phyloP scores from a whole-genome alignment of 2,113 vertebrate genomes.

The Eurystomus gularis region DNA sequence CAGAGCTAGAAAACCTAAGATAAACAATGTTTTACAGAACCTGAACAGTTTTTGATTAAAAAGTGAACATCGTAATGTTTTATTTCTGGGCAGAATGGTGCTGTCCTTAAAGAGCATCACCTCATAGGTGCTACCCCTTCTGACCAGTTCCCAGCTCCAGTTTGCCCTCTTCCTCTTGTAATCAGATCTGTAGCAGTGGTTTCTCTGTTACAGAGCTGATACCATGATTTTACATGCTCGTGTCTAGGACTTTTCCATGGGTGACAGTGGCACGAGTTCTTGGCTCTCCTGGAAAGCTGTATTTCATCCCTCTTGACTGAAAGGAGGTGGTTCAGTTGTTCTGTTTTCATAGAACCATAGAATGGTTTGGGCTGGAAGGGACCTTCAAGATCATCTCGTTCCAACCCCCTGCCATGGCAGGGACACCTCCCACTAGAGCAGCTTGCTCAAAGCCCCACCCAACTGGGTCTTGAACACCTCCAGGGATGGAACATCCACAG shows the following conservation, averaged over 20 bases:
- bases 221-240: background rate
- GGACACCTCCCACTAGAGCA: too few relatives aligned
- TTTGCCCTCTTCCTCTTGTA: background rate
- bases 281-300: background rate
- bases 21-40: background rate
- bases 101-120: background rate
- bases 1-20: background rate
- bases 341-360: background rate
- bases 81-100: background rate
- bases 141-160: background rate
- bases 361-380: too few relatives aligned
- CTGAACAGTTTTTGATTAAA: background rate
- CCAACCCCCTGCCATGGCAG: too few relatives aligned
- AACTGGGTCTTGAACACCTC: too few relatives aligned
- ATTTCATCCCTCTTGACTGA: background rate
- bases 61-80: background rate
- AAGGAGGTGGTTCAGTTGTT: background rate
- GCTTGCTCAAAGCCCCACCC: too few relatives aligned
- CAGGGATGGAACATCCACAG: too few relatives aligned
- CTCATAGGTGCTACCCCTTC: background rate
- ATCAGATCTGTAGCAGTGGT: background rate
- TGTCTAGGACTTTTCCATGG: background rate
- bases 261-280: background rate
- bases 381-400: too few relatives aligned
- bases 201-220: background rate